phyloP scores from a whole-genome alignment of 30 jellyfish, hydroid and myxozoan genomes.

The Nemopilema nomurai region DNA sequence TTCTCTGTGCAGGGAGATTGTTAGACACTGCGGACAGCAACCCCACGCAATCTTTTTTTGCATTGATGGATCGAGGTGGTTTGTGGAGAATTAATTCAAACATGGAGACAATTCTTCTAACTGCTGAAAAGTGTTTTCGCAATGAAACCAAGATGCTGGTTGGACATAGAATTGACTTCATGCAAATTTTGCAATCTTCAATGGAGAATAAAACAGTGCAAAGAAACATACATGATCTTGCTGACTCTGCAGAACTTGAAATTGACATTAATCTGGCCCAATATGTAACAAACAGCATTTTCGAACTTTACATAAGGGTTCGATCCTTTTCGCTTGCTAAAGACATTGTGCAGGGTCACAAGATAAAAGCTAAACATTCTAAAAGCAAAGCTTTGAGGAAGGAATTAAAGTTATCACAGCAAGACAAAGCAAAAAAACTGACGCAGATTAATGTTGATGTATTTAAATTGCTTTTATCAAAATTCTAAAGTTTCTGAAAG shows the following conservation, averaged over 20 bases:
- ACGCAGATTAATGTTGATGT: not conserved
- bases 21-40: not conserved
- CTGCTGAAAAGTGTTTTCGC: not conserved
- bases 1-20: not conserved
- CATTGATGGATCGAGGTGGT: conserved; percentile 2
- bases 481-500: not conserved
- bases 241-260: conserved; percentile 18
- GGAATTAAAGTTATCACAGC: conserved; percentile 1
- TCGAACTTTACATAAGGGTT: not conserved
- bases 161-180: not conserved
- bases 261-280: conserved; percentile 1
- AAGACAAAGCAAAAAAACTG: not conserved
- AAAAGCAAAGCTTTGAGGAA: conserved; percentile 28
- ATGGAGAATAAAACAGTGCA: not conserved
- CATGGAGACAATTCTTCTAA: not conserved
- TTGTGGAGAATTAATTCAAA: conserved; percentile 1
- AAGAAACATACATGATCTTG: not conserved
- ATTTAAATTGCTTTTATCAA: not conserved
- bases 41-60: not conserved
- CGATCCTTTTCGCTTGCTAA: conserved; percentile 42
- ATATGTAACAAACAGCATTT: not conserved
- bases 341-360: conserved; percentile 27
- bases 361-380: conserved; percentile 5
- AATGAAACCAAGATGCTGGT: conserved; percentile 1
- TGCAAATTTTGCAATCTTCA: conserved; percentile 1